Percentiles rank a stretch among this genome's conserved stretches.
These are phyloP conservation scores for Hypolimnas misippus DNA, from an alignment of 2,888 invertebrate genomes.

Conservation along the genomic window DNA sequence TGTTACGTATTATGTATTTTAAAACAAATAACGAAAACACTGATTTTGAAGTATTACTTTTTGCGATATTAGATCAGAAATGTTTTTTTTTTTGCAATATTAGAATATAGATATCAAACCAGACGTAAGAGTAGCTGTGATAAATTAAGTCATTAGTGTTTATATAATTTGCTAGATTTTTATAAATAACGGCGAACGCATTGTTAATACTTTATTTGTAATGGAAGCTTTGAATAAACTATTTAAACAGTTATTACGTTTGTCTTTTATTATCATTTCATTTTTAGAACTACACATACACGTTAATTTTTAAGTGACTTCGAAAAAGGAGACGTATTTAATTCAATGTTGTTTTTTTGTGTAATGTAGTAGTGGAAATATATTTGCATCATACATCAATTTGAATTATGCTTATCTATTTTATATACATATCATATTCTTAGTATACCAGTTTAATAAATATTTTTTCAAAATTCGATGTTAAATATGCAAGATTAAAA, in stretches of 20 bases:
- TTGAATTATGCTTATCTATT: too few relatives aligned
- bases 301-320: too few relatives aligned
- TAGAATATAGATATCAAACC: background rate
- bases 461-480: too few relatives aligned
- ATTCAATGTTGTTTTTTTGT: too few relatives aligned
- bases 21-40: background rate
- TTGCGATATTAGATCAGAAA: slow-evolving; percentile 8
- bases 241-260: slow-evolving; percentile 1
- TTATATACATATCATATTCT: too few relatives aligned
- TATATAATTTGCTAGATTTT: slow-evolving; percentile 10
- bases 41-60: background rate
- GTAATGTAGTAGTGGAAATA: too few relatives aligned
- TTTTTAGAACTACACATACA: too few relatives aligned
- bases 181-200: slow-evolving; percentile 1
- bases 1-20: background rate
- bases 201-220: slow-evolving; percentile 16
- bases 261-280: background rate
- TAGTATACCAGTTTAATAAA: too few relatives aligned
- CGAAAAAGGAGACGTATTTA: too few relatives aligned
- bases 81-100: too few relatives aligned
- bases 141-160: slow-evolving; percentile 31
- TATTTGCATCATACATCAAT: too few relatives aligned
- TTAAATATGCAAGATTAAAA: too few relatives aligned
- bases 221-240: slow-evolving; percentile 23
- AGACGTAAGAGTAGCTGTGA: slow-evolving; percentile 32